Percentiles rank a stretch among this genome's conserved stretches.
phyloP scores from a whole-genome alignment of 2,888 invertebrate species.

The Tachystola acroxantha region DNA sequence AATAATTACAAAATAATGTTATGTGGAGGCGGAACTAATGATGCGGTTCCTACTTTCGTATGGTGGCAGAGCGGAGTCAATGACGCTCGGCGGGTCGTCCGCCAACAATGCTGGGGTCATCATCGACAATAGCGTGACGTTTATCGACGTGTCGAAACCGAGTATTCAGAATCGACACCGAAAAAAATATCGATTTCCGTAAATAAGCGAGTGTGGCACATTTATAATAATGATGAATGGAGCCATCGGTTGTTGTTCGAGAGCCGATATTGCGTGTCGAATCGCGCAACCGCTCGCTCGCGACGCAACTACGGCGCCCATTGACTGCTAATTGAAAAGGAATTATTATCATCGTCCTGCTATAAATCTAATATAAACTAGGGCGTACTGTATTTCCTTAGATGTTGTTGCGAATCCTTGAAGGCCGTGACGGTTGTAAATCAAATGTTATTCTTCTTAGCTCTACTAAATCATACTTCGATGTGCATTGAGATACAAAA shows the following conservation, averaged over 20 bases:
- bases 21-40: slow-evolving; percentile 67
- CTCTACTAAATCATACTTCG: neutral
- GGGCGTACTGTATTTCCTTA: slow-evolving; percentile 44
- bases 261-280: slow-evolving; percentile 68
- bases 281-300: slow-evolving; percentile 60
- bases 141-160: slow-evolving; percentile 69
- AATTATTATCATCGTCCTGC: slow-evolving; percentile 62
- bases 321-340: slow-evolving; percentile 71
- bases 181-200: slow-evolving; percentile 79
- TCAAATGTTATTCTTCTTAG: slow-evolving; percentile 22
- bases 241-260: slow-evolving; percentile 56
- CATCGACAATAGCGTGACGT: slow-evolving; percentile 66
- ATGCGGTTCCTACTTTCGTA: slow-evolving; percentile 42
- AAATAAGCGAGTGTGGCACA: slow-evolving; percentile 77
- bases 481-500: no score
- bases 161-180: slow-evolving; percentile 68
- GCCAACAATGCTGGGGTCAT: slow-evolving; percentile 63
- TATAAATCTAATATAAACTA: slow-evolving; percentile 67
- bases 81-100: slow-evolving; percentile 51
- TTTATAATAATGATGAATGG: slow-evolving; percentile 78
- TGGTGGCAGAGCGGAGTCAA: slow-evolving; percentile 31
- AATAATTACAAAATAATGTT: slow-evolving; percentile 69
- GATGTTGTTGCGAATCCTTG: slow-evolving; percentile 24
- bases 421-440: slow-evolving; percentile 43
- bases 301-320: slow-evolving; percentile 49